Evolutionary conservation across 1,140 invertebrate genomes (phyloP).

Genomic region (Macrosteles quadrilineatus): DNA sequence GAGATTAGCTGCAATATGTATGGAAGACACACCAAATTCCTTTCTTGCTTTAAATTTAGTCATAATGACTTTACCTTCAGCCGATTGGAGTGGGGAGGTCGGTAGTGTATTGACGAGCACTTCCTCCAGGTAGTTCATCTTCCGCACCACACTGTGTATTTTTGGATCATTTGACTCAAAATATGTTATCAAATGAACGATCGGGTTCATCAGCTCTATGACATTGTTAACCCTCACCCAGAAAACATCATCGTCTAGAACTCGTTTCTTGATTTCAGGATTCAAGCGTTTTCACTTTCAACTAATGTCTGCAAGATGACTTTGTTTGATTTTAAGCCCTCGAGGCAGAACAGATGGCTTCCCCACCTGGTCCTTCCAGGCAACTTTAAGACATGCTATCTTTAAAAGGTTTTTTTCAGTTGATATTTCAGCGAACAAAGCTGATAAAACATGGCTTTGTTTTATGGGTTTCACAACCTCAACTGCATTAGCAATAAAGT

Average conservation of each 20-base stretch:
- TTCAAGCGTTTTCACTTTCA: slow-evolving; percentile 9
- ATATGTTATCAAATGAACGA: slow-evolving; percentile 26
- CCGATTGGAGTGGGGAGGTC: slow-evolving; percentile 16
- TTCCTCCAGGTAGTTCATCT: slow-evolving; percentile 21
- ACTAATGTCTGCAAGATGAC: slow-evolving; percentile 28
- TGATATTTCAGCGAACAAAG: neutral
- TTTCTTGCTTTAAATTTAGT: neutral
- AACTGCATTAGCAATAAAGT: slow-evolving; percentile 21
- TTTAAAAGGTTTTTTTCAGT: slow-evolving; percentile 15
- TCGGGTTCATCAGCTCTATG: slow-evolving; percentile 30
- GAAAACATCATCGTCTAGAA: slow-evolving; percentile 33
- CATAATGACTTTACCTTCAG: slow-evolving; percentile 18
- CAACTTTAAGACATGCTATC: slow-evolving; percentile 27
- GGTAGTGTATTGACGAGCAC: slow-evolving; percentile 4
- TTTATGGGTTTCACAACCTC: slow-evolving; percentile 15
- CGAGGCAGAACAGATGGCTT: slow-evolving; percentile 22
- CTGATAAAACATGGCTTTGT: slow-evolving; percentile 17
- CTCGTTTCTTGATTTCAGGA: neutral
- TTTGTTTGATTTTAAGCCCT: slow-evolving; percentile 23
- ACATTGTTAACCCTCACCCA: slow-evolving; percentile 29
- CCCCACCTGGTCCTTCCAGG: slow-evolving; percentile 32
- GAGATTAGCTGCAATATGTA: slow-evolving; percentile 6
- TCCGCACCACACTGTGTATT: slow-evolving; percentile 12
- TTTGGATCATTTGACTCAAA: slow-evolving; percentile 23
- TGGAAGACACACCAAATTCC: slow-evolving; percentile 44